Percentiles rank a stretch among this genome's conserved stretches.
Evolutionary conservation across 1,140 invertebrate genomes (phyloP).

Genomic region (Argopecten irradians): DNA sequence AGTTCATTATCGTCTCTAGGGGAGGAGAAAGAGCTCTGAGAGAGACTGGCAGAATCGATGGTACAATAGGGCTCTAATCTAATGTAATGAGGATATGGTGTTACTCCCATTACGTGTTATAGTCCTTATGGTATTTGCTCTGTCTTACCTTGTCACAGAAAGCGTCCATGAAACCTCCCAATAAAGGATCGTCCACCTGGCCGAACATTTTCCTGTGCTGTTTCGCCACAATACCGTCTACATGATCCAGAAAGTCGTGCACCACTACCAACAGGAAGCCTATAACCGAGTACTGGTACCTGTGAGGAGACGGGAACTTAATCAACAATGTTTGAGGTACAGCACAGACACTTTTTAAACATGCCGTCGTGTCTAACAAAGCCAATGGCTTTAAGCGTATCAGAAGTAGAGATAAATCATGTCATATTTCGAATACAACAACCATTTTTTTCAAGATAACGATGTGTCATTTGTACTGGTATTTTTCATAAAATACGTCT

Average conservation of each 20-base stretch:
- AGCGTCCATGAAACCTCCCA: slow-evolving; percentile 72
- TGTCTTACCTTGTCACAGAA: slow-evolving; percentile 69
- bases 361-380: background rate
- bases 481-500: too few relatives aligned
- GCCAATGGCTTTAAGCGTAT: too few relatives aligned
- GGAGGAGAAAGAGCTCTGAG: too few relatives aligned
- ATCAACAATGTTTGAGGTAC: background rate
- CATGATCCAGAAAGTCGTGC: slow-evolving; percentile 70
- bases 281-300: slow-evolving; percentile 58
- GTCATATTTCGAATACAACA: too few relatives aligned
- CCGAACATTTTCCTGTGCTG: slow-evolving; percentile 65
- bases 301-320: slow-evolving; percentile 36
- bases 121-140: background rate
- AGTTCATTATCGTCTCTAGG: too few relatives aligned
- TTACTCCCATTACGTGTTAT: too few relatives aligned
- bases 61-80: too few relatives aligned
- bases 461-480: too few relatives aligned
- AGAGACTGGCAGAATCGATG: too few relatives aligned
- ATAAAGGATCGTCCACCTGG: slow-evolving; percentile 66
- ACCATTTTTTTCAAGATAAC: too few relatives aligned
- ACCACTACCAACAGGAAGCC: slow-evolving; percentile 62
- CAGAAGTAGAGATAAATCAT: too few relatives aligned
- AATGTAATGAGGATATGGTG: too few relatives aligned
- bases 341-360: background rate
- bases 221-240: slow-evolving; percentile 72